Conservation (phyloP, 2,888 invertebrate genomes). For the Andrena minutula region DNA sequence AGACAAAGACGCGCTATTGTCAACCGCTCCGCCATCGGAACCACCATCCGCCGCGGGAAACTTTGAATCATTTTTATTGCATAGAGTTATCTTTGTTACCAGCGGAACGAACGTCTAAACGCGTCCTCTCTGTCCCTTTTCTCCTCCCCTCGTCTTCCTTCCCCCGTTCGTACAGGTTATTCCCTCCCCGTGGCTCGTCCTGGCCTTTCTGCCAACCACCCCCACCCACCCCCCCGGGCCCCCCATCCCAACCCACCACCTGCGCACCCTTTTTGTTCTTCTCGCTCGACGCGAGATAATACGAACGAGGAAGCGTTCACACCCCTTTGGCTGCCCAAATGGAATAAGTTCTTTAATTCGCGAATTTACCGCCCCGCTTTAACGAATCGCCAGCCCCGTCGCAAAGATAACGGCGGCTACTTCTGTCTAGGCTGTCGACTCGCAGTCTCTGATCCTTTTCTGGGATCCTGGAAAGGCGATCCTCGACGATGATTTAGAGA, state of each 20-base stretch:
- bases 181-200: constrained; percentile 72
- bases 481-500: neutral
- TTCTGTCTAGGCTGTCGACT: constrained; percentile 29
- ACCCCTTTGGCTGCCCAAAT: constrained; percentile 85
- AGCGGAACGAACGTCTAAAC: constrained; percentile 84
- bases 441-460: constrained; percentile 52
- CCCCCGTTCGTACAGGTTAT: constrained; percentile 71
- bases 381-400: constrained; percentile 71
- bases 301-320: constrained; percentile 84
- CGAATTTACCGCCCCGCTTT: constrained; percentile 81
- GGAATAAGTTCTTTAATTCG: constrained; percentile 85
- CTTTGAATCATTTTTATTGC: constrained; percentile 86
- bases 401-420: constrained; percentile 66
- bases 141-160: constrained; percentile 68
- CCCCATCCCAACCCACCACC: constrained; percentile 73
- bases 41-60: constrained; percentile 85
- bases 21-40: constrained; percentile 85
- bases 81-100: constrained; percentile 85
- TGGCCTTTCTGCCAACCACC: constrained; percentile 71
- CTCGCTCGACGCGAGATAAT: constrained; percentile 80
- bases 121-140: constrained; percentile 78
- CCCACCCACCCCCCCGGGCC: too few relatives aligned
- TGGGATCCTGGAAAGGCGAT: neutral
- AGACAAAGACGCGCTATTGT: constrained; percentile 85
- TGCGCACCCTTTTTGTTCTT: constrained; percentile 67